phyloP scores from a whole-genome alignment of 2,888 invertebrate species.

The Stomorhina lunata region DNA sequence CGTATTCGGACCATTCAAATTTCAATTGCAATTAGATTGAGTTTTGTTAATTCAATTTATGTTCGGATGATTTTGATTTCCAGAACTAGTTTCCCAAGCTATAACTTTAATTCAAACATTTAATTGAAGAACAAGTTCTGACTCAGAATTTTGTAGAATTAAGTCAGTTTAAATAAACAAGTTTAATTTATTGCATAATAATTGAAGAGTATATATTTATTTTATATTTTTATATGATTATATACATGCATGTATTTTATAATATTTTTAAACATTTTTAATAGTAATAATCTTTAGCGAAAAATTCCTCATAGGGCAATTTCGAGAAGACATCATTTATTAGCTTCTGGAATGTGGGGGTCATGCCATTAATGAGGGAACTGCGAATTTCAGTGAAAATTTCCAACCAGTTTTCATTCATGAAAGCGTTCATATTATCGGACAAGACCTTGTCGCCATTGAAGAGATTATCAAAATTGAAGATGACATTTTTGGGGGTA shows the following conservation, averaged over 20 bases:
- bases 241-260: neutral
- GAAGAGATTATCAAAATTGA: constrained; percentile 77
- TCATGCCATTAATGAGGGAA: constrained; percentile 71
- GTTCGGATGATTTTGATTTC: no score
- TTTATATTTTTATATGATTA: neutral
- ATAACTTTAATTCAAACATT: no score
- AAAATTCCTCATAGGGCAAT: constrained; percentile 67
- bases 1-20: no score
- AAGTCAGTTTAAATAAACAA: no score
- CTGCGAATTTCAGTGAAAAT: constrained; percentile 56
- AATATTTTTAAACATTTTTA: neutral
- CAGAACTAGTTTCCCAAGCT: no score
- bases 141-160: no score
- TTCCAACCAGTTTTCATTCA: constrained; percentile 80
- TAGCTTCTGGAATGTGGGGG: constrained; percentile 72
- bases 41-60: no score
- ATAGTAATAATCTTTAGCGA: constrained; percentile 40
- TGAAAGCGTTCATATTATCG: constrained; percentile 79
- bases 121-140: no score
- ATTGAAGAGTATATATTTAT: neutral
- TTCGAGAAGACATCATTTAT: constrained; percentile 77
- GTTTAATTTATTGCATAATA: neutral
- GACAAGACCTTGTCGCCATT: constrained; percentile 79
- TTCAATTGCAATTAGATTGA: no score
- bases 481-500: constrained; percentile 62